Percentiles rank a stretch among this genome's conserved stretches.
Evolutionary conservation across 2,888 invertebrate genomes (phyloP).

Genomic region (Acrobasis repandana): DNA sequence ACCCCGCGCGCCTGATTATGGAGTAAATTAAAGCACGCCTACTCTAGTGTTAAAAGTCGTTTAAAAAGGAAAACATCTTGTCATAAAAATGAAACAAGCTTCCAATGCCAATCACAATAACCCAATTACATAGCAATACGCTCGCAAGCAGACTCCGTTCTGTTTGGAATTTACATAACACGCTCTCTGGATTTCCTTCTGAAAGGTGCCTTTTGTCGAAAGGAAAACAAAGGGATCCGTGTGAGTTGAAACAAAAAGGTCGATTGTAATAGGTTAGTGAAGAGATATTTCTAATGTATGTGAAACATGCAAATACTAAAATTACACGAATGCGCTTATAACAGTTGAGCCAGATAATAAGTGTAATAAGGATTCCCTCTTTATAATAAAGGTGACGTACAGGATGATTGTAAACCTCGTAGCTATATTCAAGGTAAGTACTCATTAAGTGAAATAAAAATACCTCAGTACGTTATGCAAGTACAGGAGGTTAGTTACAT

Average conservation of each 20-base stretch:
- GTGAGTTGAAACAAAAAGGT: slow-evolving; percentile 49
- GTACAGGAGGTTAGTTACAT: no score
- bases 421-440: no score
- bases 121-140: slow-evolving; percentile 33
- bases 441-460: no score
- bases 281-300: slow-evolving; percentile 40
- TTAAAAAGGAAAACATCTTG: background rate
- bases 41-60: no score
- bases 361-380: no score
- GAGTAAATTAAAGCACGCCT: no score
- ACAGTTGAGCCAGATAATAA: no score
- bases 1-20: no score
- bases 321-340: no score
- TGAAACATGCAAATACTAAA: background rate
- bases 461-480: no score
- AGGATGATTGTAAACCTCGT: no score
- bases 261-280: slow-evolving; percentile 47
- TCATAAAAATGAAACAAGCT: background rate
- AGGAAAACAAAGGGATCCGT: slow-evolving; percentile 63
- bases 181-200: slow-evolving; percentile 63
- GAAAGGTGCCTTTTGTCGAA: slow-evolving; percentile 68
- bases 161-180: slow-evolving; percentile 70
- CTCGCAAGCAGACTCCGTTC: slow-evolving; percentile 42
- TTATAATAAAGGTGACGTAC: no score
- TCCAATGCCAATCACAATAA: slow-evolving; percentile 12